Evolutionary conservation across 2,113 vertebrate genomes (phyloP).

Genomic region (Ariopsis seemanni): DNA sequence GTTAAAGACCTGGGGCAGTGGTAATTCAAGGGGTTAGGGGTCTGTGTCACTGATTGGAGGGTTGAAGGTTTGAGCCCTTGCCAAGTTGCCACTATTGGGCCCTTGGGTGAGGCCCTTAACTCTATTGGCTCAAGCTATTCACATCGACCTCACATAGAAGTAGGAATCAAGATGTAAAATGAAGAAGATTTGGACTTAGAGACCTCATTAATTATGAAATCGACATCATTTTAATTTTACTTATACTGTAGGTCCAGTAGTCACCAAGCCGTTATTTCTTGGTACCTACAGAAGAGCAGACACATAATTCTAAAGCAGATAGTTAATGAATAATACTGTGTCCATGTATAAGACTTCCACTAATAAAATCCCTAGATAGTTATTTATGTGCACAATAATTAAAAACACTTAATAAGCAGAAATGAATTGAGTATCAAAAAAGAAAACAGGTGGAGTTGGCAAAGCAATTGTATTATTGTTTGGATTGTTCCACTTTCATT

Average conservation of each 20-base stretch:
- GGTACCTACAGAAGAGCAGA: background rate
- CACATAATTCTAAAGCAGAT: background rate
- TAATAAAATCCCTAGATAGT: background rate
- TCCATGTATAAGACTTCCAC: too few relatives aligned
- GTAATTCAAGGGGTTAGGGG: too few relatives aligned
- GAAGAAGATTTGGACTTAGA: background rate
- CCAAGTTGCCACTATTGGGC: too few relatives aligned
- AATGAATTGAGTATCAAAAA: background rate
- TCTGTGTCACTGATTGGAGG: too few relatives aligned
- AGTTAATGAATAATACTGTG: too few relatives aligned
- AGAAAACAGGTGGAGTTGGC: background rate
- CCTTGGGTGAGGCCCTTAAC: too few relatives aligned
- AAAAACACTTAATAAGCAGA: background rate
- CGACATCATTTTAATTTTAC: background rate
- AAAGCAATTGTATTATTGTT: background rate
- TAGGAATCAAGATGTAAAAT: too few relatives aligned
- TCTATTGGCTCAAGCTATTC: too few relatives aligned
- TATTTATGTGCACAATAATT: background rate
- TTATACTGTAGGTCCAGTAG: background rate
- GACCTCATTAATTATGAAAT: background rate
- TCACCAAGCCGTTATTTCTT: background rate
- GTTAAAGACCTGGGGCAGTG: background rate
- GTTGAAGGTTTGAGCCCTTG: too few relatives aligned
- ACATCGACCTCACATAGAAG: too few relatives aligned
- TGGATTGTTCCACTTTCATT: background rate